Evolutionary conservation across 2,888 invertebrate species (phyloP), one percentile per base, ranked within the genome.

Genomic region (Laothoe populi): DNA sequence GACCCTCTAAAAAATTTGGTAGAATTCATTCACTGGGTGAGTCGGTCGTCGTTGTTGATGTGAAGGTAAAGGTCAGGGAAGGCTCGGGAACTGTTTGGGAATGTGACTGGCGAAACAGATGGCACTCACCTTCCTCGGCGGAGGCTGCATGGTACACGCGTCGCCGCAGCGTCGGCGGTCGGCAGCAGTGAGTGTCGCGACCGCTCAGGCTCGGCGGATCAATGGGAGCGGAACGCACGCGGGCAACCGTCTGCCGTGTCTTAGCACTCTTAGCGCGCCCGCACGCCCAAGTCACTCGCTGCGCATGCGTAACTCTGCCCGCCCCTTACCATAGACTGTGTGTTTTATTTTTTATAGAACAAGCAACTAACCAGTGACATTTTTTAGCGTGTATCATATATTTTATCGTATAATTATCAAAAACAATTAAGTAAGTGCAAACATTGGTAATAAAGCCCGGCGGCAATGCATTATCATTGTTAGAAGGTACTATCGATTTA

Each of bases 121-220:
- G 68, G 58, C 53, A 85, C 94, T 95, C 94, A 96, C 96, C 96
- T 96, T 96, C 92, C 96, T 95, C 84, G 96, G 96, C 81, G 96
- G 96, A 82, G 96, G 96, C 95, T 96, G 96, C 96, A 96, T 96
- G 92, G 80, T 88, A 86, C 67, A 69, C 63, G 60, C 62, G 66
- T 61, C 62, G 65, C 64, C 59, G 62, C 66, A 64, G 60, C 49
- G 63, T 61, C 63, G 71, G 70, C 72, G 73, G 69, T 68, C 77
- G 78, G 66, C 73, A 72, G 48, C 44, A 48, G 62, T 62, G 58
- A 63, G 63, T 66, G 38, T 53, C 61, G 67, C 60, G 66, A 53
- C 53, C 60, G 70, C 67, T 63, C 70, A 66, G 68, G 66, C 57
- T 35, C 68, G 67, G 71, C 67, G 67, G 71, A 82, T 85, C 84